Evolutionary conservation across 2,888 invertebrate species (phyloP).

Genomic region (Polyommatus icarus): DNA sequence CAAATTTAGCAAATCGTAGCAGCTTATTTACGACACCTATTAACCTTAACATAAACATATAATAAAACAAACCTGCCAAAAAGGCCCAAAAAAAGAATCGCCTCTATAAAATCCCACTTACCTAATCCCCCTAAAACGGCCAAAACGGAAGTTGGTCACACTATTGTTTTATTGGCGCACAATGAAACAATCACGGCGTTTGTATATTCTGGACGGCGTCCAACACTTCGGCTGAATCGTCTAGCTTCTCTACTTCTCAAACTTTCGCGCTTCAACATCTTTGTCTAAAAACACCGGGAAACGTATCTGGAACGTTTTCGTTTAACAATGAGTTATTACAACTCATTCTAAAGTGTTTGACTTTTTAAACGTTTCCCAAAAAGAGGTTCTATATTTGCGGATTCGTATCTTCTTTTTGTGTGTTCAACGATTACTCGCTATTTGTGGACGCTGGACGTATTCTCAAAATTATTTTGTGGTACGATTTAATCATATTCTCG

Average conservation of each 20-base stretch:
- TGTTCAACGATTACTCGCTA: too few relatives aligned
- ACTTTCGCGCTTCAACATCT: conserved; percentile 30
- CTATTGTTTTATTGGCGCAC: conserved; percentile 36
- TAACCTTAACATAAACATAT: not conserved
- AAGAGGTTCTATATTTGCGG: not conserved
- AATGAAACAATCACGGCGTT: conserved; percentile 43
- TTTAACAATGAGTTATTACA: not conserved
- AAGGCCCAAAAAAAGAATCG: not conserved
- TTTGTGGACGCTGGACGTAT: too few relatives aligned
- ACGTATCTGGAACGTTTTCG: not conserved
- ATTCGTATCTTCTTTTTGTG: not conserved
- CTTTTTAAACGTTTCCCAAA: not conserved
- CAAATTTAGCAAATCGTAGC: too few relatives aligned
- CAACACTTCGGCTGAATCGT: conserved; percentile 41
- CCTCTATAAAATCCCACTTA: not conserved
- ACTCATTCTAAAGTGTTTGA: not conserved
- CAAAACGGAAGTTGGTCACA: not conserved
- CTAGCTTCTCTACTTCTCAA: conserved; percentile 34
- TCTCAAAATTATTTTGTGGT: too few relatives aligned
- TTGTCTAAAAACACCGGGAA: not conserved
- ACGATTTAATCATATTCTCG: not conserved
- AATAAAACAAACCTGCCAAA: not conserved
- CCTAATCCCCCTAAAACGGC: not conserved
- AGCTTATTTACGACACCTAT: not conserved
- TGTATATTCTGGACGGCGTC: conserved; percentile 40